Evolutionary conservation across 1,140 invertebrate species (phyloP), one percentile per base, ranked within the genome.

Genomic region (Nomia melanderi): DNA sequence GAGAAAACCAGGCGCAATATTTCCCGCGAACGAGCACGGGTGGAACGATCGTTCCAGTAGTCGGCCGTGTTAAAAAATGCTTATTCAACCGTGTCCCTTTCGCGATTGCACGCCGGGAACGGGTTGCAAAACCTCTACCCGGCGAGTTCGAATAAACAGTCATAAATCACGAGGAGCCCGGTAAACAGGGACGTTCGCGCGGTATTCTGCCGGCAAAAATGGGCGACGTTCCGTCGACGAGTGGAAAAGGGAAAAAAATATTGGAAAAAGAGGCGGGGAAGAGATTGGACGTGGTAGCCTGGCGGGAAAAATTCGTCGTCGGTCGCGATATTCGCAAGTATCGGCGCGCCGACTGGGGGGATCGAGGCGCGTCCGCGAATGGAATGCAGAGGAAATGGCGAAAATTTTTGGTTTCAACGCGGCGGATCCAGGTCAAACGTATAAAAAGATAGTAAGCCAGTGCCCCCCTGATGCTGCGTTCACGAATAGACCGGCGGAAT

Each of bases 141-240:
- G n/a, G 39, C 31, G 63, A 77, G 50, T 71, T 77, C 44, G 33
- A 59, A 69, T 63, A 53, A 60, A 69, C 64, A 63, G 66, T 65
- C 53, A 77, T 77, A 71, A 80, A 77, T 80, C 78, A 77, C 66
- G 39, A 1, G 1, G 17, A 27, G 70, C 54, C 31, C 65, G 57
- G 66, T 69, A 71, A 79, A 71, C 67, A 70, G 73, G 31, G 41
- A 67, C 60, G 27, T 77, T 79, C 50, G 33, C 50, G 12, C 65
- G 50, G 36, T 39, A 53, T 59, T 77, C 60, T n/a, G 1, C 54
- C 41, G 27, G 23, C 27, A 78, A 62, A 70, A 63, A 77, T 77
- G 17, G 50, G n/a, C 72, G 62, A 67, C 72, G 14, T 75, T 62
- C 62, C 54, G 44, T 27, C 44, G 12, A 33, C 2, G 41, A 14